phyloP scores from a whole-genome alignment of 2,113 vertebrate species.

The Climacteris rufus region DNA sequence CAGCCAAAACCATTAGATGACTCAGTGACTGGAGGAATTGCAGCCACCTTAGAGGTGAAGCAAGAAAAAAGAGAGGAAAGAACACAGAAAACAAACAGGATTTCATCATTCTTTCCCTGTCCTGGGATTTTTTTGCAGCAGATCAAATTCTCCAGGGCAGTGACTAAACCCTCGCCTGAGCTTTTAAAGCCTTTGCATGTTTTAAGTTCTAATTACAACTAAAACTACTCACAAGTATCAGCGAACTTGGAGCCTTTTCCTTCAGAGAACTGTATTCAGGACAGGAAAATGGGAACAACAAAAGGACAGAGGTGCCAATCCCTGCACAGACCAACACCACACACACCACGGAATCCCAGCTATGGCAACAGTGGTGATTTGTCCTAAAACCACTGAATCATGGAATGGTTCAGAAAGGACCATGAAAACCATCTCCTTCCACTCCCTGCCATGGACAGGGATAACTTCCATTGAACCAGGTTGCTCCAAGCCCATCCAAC shows the following conservation, averaged over 20 bases:
- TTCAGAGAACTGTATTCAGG: not conserved
- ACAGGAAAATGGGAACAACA: not conserved
- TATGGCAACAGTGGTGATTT: not conserved
- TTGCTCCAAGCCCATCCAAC: not conserved
- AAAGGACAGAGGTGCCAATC: not conserved
- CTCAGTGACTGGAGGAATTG: not conserved
- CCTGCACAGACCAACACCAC: not conserved
- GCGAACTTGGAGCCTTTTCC: not conserved
- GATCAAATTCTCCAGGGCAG: not conserved
- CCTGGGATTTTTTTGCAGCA: not conserved
- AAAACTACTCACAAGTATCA: not conserved
- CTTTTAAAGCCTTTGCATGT: not conserved
- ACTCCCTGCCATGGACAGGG: not conserved
- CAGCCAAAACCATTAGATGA: not conserved
- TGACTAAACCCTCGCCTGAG: accelerated
- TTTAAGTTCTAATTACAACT: not conserved
- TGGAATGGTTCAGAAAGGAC: not conserved
- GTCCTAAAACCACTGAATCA: not conserved
- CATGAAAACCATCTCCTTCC: not conserved
- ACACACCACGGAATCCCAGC: accelerated
- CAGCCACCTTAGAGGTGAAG: not conserved
- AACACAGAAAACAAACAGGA: accelerated
- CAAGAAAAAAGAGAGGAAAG: not conserved
- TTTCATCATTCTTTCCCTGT: not conserved
- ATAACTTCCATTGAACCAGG: not conserved